These are phyloP conservation scores for Tetropium fuscum DNA, from an alignment of 2,888 invertebrate genomes.

Conservation along the genomic window DNA sequence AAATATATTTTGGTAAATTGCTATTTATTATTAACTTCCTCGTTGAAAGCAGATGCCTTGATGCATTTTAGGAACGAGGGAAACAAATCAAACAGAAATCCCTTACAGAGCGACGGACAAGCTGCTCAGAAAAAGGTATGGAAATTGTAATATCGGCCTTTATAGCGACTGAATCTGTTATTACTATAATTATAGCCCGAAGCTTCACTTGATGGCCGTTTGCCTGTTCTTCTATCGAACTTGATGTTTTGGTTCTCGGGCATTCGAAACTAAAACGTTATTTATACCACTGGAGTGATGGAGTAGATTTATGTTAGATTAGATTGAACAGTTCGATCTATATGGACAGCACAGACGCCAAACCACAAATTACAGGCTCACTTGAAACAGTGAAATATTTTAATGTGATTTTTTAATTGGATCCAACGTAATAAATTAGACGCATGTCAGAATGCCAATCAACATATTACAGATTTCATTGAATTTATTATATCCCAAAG, in stretches of 20 bases:
- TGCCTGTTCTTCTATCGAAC: slow-evolving; percentile 50
- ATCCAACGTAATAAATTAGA: slow-evolving; percentile 42
- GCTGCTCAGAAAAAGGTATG: slow-evolving; percentile 52
- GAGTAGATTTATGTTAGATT: slow-evolving; percentile 50
- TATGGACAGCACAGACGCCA: slow-evolving; percentile 47
- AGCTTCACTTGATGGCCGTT: slow-evolving; percentile 59
- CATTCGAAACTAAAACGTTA: slow-evolving; percentile 46
- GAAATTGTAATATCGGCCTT: slow-evolving; percentile 60
- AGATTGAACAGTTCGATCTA: slow-evolving; percentile 54
- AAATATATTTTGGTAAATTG: too few species aligned
- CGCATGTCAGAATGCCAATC: slow-evolving; percentile 35
- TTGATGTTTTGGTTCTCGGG: slow-evolving; percentile 38
- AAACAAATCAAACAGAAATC: slow-evolving; percentile 44
- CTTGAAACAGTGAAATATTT: slow-evolving; percentile 32
- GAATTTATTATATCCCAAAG: too few species aligned
- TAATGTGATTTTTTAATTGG: slow-evolving; percentile 44
- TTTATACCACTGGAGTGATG: slow-evolving; percentile 46
- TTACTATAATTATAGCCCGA: slow-evolving; percentile 64
- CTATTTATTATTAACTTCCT: neutral
- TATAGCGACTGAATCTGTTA: slow-evolving; percentile 63
- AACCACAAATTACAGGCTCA: slow-evolving; percentile 50
- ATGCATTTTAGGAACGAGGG: slow-evolving; percentile 6
- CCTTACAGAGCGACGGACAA: slow-evolving; percentile 20
- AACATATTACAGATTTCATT: too few species aligned
- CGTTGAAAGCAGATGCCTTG: neutral